Evolutionary conservation across 2,888 invertebrate species (phyloP).

Genomic region (Andricus curvator): DNA sequence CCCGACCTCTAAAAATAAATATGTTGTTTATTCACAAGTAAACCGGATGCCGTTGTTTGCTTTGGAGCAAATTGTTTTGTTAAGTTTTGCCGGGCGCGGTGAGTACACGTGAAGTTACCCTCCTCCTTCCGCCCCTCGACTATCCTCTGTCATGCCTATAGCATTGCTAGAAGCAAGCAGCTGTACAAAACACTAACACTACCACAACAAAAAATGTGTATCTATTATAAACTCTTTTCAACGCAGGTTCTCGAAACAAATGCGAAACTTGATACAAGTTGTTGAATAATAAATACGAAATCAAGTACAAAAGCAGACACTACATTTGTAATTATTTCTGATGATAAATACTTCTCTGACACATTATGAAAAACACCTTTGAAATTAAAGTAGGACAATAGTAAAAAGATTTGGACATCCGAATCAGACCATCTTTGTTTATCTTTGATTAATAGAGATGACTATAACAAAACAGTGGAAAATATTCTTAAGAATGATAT

Average conservation of each 20-base stretch:
- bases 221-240: not conserved
- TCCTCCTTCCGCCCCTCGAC: slow-evolving; percentile 49
- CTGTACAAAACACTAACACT: slow-evolving; percentile 37
- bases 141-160: slow-evolving; percentile 28
- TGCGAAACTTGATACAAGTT: not conserved
- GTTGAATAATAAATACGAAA: not conserved
- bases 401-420: no score
- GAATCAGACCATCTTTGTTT: no score
- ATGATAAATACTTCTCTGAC: not conserved
- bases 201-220: not conserved
- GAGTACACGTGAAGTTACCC: slow-evolving; percentile 61
- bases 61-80: slow-evolving; percentile 79
- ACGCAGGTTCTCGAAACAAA: not conserved
- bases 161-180: slow-evolving; percentile 54
- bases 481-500: no score
- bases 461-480: no score
- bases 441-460: no score
- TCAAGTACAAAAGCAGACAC: not conserved
- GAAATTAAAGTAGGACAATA: no score
- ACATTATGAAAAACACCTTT: no score
- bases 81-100: slow-evolving; percentile 72
- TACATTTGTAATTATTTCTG: not conserved
- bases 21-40: slow-evolving; percentile 79
- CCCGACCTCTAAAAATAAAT: slow-evolving; percentile 77
- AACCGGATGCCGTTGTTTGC: slow-evolving; percentile 79